Evolutionary conservation across 2,888 invertebrate species (phyloP), one percentile per base, ranked within the genome.

Genomic region (Synanthedon andrenaeformis): DNA sequence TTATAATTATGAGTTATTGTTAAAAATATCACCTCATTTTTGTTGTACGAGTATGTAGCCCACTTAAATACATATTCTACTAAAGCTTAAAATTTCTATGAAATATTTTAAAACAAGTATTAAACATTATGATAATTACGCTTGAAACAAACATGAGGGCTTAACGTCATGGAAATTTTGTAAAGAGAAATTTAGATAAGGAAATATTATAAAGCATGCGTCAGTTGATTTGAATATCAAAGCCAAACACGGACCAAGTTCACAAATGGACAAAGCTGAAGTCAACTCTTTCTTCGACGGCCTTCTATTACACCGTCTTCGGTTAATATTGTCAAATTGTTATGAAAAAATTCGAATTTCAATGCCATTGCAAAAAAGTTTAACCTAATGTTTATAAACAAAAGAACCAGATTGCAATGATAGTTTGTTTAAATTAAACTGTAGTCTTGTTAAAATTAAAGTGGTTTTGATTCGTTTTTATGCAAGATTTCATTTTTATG

Each of bases 141-240:
- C 59, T 57, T 49, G 49, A 49, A 49, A 49, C 13, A 19, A 13
- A 17, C 17, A 49, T 19, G 23, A 17, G 49, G 49, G 19, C 23
- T 49, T 49, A 49, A 49, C 11, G 12, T 49, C 10, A 49, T 19
- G 49, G 8, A 23, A 49, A 23, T 49, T 49, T 57, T 57, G 55
- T 59, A 66, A 71, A 68, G 65, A 57, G 66, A 70, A 45, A 66
- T 63, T 60, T 59, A 64, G 66, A 70, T 70, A 70, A 66, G 64
- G 19, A 17, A 49, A 49, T 57, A 58, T 63, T 65, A 66, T 65
- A 63, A 62, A 63, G 62, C 64, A 70, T 63, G 67, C 63, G 65
- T 69, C 64, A 48, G 35, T 58, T 57, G 56, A 72, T 72, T 72
- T 73, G 66, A 72, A 72, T 69, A 70, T 70, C 69, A 73, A 67